A percentile compares a stretch with the other conserved stretches of the same genome.
Conservation (phyloP, 2,888 invertebrate genomes). For the Stomorhina lunata region DNA sequence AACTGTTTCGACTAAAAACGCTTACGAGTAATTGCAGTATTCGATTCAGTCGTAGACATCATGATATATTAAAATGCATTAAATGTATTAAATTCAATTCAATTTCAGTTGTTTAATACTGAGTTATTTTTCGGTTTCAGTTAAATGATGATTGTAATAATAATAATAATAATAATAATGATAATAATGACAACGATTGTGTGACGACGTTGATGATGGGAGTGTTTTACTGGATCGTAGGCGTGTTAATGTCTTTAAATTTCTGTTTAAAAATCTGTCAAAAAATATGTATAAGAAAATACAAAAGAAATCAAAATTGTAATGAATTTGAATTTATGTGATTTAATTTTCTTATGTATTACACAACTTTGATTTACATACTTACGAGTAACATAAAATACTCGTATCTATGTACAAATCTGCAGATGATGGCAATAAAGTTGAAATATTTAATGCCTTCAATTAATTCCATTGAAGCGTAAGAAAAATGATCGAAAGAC, state of each 20-base stretch:
- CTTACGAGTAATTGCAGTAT: neutral
- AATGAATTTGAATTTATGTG: constrained; percentile 16
- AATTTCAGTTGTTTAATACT: neutral
- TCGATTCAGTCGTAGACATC: no score
- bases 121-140: no score
- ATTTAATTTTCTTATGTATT: constrained; percentile 18
- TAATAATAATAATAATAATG: no score
- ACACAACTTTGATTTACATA: constrained; percentile 50
- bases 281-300: neutral
- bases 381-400: no score
- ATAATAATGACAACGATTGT: constrained; percentile 35
- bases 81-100: constrained; percentile 45
- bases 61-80: constrained; percentile 39
- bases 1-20: constrained; percentile 19
- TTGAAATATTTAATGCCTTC: no score
- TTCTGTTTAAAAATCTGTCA: constrained; percentile 4
- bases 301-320: constrained; percentile 29
- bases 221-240: constrained; percentile 33
- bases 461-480: no score
- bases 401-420: no score
- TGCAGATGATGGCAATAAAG: no score
- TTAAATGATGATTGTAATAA: no score
- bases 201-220: constrained; percentile 40
- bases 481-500: no score
- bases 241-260: constrained; percentile 40